Base-by-base conservation (phyloP, 2,888 invertebrate species). In the Parapristionchus giblindavisi region DNA sequence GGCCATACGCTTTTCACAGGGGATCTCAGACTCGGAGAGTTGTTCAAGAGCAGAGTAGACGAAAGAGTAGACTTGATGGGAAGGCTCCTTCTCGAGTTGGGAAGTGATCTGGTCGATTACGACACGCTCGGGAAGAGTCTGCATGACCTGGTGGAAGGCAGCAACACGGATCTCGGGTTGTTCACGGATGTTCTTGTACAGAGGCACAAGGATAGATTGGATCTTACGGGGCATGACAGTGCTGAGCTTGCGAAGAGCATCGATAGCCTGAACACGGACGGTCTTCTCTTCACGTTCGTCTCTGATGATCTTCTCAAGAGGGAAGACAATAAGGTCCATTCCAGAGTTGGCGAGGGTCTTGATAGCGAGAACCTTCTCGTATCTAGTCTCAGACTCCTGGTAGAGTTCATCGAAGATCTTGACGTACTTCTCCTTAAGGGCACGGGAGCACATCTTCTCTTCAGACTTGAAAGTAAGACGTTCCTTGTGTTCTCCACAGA, bases 401-500 rank as follows among this genome's bases (percentile, higher is more conserved):
- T 77, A 82, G 74, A 76, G 76, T 43, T 77, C 72, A 54, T 77
- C 29, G 63, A 83, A 65, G 48, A 68, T 72, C 65, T 68, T 58
- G 74, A 82, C 81, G 78, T 77, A 79, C 75, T 77, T 68, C 73
- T 81, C 75, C 79, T 85, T 85, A 60, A 79, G 74, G 43, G 75
- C 75, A 48, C 79, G 78, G n/a, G n/a, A n/a, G n/a, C n/a, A n/a
- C n/a, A n/a, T n/a, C n/a, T n/a, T n/a, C n/a, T n/a, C n/a, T n/a
- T n/a, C n/a, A n/a, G n/a, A n/a, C n/a, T n/a, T n/a, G n/a, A n/a
- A n/a, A n/a, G n/a, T n/a, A n/a, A n/a, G n/a, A n/a, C n/a, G 11
- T 71, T 60, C 70, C 38, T 52, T 65, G 48, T 78, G 79, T 60
- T 82, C 74, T 75, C 80, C 82, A 80, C 86, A 86, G 63, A 83